Evolutionary conservation across 2,113 vertebrate species (phyloP).

Genomic region (Accipiter cooperii): DNA sequence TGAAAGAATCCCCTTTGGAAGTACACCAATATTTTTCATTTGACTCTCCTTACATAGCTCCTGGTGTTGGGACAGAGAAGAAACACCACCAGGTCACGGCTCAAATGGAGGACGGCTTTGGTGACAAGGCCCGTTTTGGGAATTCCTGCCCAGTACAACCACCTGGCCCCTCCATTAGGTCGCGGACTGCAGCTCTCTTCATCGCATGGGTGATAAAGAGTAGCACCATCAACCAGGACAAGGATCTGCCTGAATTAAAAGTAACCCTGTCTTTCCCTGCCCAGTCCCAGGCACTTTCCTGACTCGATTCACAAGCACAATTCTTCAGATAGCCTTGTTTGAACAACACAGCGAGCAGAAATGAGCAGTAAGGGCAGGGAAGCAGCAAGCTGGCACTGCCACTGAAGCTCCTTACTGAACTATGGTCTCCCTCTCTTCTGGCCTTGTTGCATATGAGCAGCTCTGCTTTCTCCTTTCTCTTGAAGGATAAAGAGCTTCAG

Average conservation of each 20-base stretch:
- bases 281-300: not conserved
- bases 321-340: not conserved
- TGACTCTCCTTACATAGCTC: not conserved
- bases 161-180: not conserved
- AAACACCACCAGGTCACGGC: not conserved
- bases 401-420: not conserved
- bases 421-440: not conserved
- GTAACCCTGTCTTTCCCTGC: not conserved
- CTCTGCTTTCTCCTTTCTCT: not conserved
- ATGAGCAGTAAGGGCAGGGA: not conserved
- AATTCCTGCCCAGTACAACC: not conserved
- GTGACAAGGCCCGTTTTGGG: not conserved
- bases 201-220: rapidly evolving
- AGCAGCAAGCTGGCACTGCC: not conserved
- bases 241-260: not conserved
- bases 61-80: not conserved
- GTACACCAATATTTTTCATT: rapidly evolving
- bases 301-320: rapidly evolving
- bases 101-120: not conserved
- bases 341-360: not conserved
- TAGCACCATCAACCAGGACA: not conserved
- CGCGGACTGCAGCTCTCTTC: not conserved
- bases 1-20: not conserved
- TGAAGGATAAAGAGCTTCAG: not conserved
- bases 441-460: not conserved